Evolutionary conservation across 2,888 invertebrate genomes (phyloP), one percentile per base, ranked within the genome.

Genomic region (Ophion costatus): DNA sequence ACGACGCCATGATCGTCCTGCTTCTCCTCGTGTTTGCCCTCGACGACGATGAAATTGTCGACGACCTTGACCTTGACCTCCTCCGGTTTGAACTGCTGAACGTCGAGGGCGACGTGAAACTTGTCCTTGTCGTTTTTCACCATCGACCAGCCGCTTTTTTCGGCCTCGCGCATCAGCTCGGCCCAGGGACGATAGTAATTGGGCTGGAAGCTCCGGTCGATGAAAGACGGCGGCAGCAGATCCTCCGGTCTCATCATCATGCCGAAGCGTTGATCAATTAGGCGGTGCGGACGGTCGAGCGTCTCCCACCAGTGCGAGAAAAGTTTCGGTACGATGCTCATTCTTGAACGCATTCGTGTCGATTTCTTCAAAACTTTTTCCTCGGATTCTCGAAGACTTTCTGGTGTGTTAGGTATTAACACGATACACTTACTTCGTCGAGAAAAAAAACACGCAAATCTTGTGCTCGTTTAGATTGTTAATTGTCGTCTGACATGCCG

Each of bases 1-100:
- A 92, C 87, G 1, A 88, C 80, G 9, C 92, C 92, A 71, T 98
- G 97, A 89, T 98, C 97, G 92, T 98, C 98, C 87, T 96, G 96
- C 89, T 96, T 97, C 93, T 98, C 98, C 91, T 97, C 97, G 92
- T 98, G 98, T 91, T 96, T 97, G 76, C 97, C 97, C 91, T 97
- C 96, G 1, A 97, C 95, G 0, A 97, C 91, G 0, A 97, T 95
- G 87, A 94, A 95, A 92, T 96, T 96, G 92, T 96, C 96, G 59
- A 95, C 94, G 0, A 96, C 95, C 92, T 97, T 97, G 1, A 97
- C 97, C 0, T 96, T 96, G 86, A 97, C 96, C 94, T 97, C 97
- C 79, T 96, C 96, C 0, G 97, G 97, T 1, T 96, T 91, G 93
- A 97, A 97, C 89, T 97, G 97, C 90, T 96, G 96, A 14, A 97